A percentile compares a stretch with the other conserved stretches of the same genome.
These are phyloP conservation scores for Saguinus imperator DNA, from an alignment of 2,113 vertebrate species.

Conservation along the genomic window DNA sequence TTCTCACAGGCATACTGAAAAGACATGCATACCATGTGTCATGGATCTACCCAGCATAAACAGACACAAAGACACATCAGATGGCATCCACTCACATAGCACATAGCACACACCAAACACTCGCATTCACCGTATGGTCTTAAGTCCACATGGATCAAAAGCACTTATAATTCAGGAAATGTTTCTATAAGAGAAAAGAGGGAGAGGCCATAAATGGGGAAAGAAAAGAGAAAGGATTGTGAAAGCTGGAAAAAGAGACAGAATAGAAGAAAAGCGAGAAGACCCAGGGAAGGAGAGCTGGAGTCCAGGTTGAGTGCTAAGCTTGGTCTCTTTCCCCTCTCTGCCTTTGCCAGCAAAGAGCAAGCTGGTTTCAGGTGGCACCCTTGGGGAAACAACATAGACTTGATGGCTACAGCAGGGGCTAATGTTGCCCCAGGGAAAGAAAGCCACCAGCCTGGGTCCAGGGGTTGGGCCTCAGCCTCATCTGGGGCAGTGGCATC, in stretches of 20 bases:
- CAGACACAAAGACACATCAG: rapidly evolving
- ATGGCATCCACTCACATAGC: rapidly evolving
- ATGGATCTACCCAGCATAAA: not conserved
- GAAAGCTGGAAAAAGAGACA: not conserved
- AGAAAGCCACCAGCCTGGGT: not conserved
- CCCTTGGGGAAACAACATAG: not conserved
- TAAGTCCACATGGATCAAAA: not conserved
- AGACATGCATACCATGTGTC: not conserved
- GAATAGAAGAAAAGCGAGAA: not conserved
- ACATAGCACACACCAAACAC: rapidly evolving
- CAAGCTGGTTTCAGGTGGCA: not conserved
- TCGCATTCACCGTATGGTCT: not conserved
- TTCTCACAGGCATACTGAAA: not conserved
- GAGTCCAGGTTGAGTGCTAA: not conserved
- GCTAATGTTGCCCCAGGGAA: not conserved
- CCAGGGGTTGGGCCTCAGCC: not conserved
- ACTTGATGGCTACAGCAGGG: not conserved
- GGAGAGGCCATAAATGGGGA: not conserved
- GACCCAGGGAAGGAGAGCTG: not conserved
- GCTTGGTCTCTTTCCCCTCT: not conserved
- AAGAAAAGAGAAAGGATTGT: not conserved
- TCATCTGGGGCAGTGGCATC: not conserved
- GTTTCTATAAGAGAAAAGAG: constrained; percentile 39
- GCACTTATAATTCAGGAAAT: constrained; percentile 61
- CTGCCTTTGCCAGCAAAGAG: not conserved